Evolutionary conservation across 2,888 invertebrate species (phyloP), one percentile per base, ranked within the genome.

Genomic region (Drosophila barbarae): DNA sequence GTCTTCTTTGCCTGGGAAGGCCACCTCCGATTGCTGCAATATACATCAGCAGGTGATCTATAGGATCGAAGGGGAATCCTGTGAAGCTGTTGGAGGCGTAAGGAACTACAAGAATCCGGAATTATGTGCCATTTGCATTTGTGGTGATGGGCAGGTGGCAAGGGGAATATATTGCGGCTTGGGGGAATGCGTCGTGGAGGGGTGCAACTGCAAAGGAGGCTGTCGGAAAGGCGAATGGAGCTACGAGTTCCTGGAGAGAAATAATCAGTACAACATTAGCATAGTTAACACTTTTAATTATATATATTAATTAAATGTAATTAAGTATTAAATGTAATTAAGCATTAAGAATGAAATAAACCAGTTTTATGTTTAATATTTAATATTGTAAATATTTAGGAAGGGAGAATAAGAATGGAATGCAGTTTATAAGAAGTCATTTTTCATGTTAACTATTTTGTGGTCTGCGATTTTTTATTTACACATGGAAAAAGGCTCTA

Each of bases 1-100:
- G 44, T 1, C 15, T 28, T 3, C 8, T 28, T 12, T 28, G 44
- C 28, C 15, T 44, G 28, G 12, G 3, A 3, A 44, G 10, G 26
- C 26, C 7, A 28, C 15, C 10, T n/a, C 26, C 12, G 15, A 15
- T n/a, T 44, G 44, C 44, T 44, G 44, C 15, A 44, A 44, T 44
- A 28, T 44, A 6, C 44, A 28, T 12, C n/a, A 26, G 26, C 44
- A 44, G 28, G 26, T 44, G 44, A 15, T 28, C 15, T 44, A 7
- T 10, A 44, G 28, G 15, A 44, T 44, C 28, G 15, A 44, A 10
- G 44, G 15, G 28, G 44, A 6, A 4, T 10, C 44, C 44, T 44
- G 44, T 5, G 7, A 44, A 28, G 10, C 44, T 28, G 44, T 44
- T 44, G 44, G 44, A 12, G 44, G 44, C 44, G 12, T 7, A 44